A percentile compares a stretch with the other conserved stretches of the same genome.
These are phyloP conservation scores for Dromius quadrimaculatus DNA, from an alignment of 2,888 invertebrate genomes.

Conservation along the genomic window DNA sequence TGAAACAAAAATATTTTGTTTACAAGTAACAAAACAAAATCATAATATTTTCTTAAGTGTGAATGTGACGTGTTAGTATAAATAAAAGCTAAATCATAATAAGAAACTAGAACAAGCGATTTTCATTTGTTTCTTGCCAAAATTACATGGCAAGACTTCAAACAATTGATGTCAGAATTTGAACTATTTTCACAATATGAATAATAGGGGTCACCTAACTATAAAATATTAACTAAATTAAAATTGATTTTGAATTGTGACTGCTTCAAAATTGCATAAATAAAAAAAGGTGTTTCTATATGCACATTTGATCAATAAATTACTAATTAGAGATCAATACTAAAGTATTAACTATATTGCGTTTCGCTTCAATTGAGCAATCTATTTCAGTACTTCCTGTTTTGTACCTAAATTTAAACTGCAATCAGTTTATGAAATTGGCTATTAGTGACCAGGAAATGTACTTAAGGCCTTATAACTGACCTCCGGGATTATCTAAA, in stretches of 20 bases:
- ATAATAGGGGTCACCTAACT: background rate
- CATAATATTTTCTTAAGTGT: no score
- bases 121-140: constrained; percentile 24
- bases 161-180: constrained; percentile 12
- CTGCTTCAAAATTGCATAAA: background rate
- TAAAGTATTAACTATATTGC: background rate
- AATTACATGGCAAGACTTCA: constrained; percentile 11
- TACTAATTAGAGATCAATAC: background rate
- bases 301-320: constrained; percentile 16
- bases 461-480: background rate
- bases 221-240: constrained; percentile 14
- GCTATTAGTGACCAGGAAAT: constrained; percentile 22
- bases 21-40: background rate
- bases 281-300: constrained; percentile 2
- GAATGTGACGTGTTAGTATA: no score
- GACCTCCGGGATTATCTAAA: no score
- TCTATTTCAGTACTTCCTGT: constrained; percentile 6
- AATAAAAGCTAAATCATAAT: background rate
- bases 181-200: background rate
- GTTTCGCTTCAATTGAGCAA: background rate
- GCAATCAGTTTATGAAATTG: constrained; percentile 20
- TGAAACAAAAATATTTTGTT: constrained; percentile 16
- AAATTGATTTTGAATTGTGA: background rate
- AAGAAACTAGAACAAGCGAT: background rate
- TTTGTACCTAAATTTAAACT: constrained; percentile 21